A percentile compares a stretch with the other conserved stretches of the same genome.
Conservation (phyloP, 2,113 vertebrate genomes). For the Hippocampus comes region DNA sequence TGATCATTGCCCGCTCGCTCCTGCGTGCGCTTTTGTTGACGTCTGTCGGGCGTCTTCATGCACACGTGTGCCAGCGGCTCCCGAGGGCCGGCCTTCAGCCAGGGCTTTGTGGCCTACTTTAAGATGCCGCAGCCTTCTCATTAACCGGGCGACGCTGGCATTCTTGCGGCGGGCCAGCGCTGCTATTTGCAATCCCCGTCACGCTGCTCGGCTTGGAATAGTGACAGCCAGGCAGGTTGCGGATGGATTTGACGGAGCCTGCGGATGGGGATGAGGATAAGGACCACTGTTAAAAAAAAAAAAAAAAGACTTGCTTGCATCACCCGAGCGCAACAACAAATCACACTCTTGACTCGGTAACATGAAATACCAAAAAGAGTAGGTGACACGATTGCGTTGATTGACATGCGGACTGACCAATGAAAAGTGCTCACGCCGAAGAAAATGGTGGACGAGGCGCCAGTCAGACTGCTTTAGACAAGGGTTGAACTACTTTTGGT, state of each 20-base stretch:
- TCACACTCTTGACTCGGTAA: too few species aligned
- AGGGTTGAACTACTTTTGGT: too few species aligned
- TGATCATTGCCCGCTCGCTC: neutral
- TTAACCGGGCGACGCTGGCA: conserved; percentile 55
- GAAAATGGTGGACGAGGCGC: too few species aligned
- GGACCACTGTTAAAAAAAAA: conserved; percentile 36
- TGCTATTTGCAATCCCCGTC: conserved; percentile 59
- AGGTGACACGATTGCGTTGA: too few species aligned
- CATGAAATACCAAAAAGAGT: too few species aligned
- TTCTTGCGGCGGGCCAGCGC: conserved; percentile 54
- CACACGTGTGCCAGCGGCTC: conserved; percentile 21
- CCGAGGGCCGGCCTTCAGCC: conserved; percentile 13
- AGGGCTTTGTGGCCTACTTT: conserved; percentile 52
- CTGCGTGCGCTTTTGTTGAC: conserved; percentile 36
- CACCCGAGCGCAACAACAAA: conserved; percentile 24
- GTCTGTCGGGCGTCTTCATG: conserved; percentile 31
- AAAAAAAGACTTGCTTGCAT: neutral
- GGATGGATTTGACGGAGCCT: conserved; percentile 57
- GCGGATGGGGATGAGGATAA: conserved; percentile 42
- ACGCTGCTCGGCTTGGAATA: conserved; percentile 54
- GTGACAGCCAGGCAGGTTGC: conserved; percentile 61
- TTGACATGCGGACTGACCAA: too few species aligned
- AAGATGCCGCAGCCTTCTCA: conserved; percentile 56
- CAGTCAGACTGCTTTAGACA: too few species aligned
- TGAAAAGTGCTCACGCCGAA: too few species aligned